Base-by-base conservation (phyloP, 2,113 vertebrate genomes). In the Anser brachyrhynchus region DNA sequence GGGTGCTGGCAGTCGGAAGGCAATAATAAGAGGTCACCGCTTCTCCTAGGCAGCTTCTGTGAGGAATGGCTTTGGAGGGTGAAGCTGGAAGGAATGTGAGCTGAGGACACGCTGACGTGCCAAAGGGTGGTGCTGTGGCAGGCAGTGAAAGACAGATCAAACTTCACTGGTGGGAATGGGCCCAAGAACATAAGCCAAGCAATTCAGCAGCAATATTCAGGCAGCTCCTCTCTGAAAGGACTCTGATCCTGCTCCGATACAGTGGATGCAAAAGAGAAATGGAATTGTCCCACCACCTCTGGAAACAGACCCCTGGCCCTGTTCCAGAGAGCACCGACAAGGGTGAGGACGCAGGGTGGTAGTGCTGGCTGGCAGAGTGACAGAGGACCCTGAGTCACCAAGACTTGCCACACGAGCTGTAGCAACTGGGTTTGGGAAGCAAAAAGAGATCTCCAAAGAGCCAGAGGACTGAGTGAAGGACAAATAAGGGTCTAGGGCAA, bases 31-130 rank as follows among this genome's bases (percentile, higher is more conserved):
- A 81, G 41, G 37, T 84, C 44, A 73, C 51, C 1, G 0, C 10
- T 75, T 58, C 29, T 26, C 28, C 39, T 78, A 4, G 0, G 66
- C 61, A 52, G 31, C 61, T 76, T 18, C 21, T 1, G 1, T 9
- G 66, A 35, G 28, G 49, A 73, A 23, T 0, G 0, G 8, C 41
- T 31, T 52, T 39, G 14, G 64, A 66, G 35, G 41, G 19, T 74
- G 6, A 22, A 1, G 3, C 14, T 73, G 37, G 33, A 83, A 87
- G 44, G 33, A 37, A 5, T 3, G 35, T 17, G 64, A 88, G 55
- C 35, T 1, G 5, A 71, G 55, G 65, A 74, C 0, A 3, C 0
- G 0, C 16, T 43, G 14, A 57, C 29, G 52, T 58, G 76, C 12
- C 52, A 57, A 67, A 88, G 41, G 26, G 25, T 54, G 41, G 13